phyloP scores from a whole-genome alignment of 1,140 invertebrate genomes.

The Drosophila eugracilis region DNA sequence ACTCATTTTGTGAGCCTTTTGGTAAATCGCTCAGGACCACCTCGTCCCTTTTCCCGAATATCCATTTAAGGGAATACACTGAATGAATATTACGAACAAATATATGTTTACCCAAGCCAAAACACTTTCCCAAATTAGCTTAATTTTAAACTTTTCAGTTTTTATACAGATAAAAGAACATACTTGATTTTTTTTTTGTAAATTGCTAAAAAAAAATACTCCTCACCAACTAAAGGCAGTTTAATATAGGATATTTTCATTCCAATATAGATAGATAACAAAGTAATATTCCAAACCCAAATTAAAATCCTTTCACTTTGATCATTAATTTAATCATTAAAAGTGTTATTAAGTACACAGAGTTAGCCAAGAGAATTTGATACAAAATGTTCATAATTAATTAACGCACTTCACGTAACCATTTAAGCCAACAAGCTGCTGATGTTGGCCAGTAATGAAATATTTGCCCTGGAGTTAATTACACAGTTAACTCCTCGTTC shows the following conservation, averaged over 20 bases:
- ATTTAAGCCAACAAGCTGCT: slow-evolving; percentile 13
- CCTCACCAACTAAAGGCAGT: too few relatives aligned
- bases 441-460: slow-evolving; percentile 10
- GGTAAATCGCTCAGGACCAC: slow-evolving; percentile 28
- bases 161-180: background rate
- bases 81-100: too few relatives aligned
- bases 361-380: too few relatives aligned
- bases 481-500: slow-evolving; percentile 40
- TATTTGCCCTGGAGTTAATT: slow-evolving; percentile 35
- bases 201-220: background rate
- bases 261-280: too few relatives aligned
- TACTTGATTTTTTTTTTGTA: too few relatives aligned
- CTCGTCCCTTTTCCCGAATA: slow-evolving; percentile 1
- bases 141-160: too few relatives aligned
- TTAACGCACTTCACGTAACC: slow-evolving; percentile 1
- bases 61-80: background rate
- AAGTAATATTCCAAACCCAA: too few relatives aligned
- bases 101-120: background rate
- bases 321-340: background rate
- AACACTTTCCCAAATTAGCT: background rate
- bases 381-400: background rate
- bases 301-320: too few relatives aligned
- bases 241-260: too few relatives aligned
- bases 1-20: slow-evolving; percentile 57
- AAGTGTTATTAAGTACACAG: background rate